Evolutionary conservation across 2,113 vertebrate genomes (phyloP).

Genomic region (Gulo gulo): DNA sequence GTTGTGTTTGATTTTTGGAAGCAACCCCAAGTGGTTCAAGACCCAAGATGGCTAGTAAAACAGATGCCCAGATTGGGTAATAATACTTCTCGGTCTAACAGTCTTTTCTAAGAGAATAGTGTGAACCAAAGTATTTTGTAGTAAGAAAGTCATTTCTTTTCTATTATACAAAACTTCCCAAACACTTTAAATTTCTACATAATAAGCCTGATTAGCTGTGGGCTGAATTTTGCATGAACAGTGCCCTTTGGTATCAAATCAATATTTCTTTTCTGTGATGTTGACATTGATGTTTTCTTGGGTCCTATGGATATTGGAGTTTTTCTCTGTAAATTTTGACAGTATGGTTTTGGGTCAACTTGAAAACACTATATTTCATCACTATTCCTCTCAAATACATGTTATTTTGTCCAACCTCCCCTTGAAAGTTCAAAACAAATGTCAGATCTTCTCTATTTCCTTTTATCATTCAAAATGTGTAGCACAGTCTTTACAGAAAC

Average conservation of each 20-base stretch:
- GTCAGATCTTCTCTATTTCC: neutral
- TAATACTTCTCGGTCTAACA: neutral
- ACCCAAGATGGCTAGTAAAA: conserved; percentile 10
- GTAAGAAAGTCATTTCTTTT: conserved; percentile 7
- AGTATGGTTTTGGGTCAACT: neutral
- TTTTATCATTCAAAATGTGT: conserved; percentile 53
- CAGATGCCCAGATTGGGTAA: neutral
- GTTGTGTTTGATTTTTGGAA: conserved; percentile 25
- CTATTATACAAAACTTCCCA: neutral
- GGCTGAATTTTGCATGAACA: neutral
- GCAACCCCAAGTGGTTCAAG: neutral
- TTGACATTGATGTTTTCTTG: neutral
- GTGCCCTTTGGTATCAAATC: conserved; percentile 15
- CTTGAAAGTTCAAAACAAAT: conserved; percentile 59
- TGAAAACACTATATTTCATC: conserved; percentile 38
- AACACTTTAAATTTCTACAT: neutral
- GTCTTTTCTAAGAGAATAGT: neutral
- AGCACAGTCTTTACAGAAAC: conserved; percentile 18
- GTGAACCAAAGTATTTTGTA: neutral
- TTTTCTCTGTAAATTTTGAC: conserved; percentile 36
- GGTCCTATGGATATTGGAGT: neutral
- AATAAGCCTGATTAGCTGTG: neutral
- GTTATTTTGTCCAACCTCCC: conserved; percentile 39
- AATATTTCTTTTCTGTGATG: conserved; percentile 15
- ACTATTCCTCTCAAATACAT: conserved; percentile 24